Percentiles rank a stretch among this genome's conserved stretches.
phyloP scores from a whole-genome alignment of 1,140 invertebrate genomes.

The Streblospio benedicti region DNA sequence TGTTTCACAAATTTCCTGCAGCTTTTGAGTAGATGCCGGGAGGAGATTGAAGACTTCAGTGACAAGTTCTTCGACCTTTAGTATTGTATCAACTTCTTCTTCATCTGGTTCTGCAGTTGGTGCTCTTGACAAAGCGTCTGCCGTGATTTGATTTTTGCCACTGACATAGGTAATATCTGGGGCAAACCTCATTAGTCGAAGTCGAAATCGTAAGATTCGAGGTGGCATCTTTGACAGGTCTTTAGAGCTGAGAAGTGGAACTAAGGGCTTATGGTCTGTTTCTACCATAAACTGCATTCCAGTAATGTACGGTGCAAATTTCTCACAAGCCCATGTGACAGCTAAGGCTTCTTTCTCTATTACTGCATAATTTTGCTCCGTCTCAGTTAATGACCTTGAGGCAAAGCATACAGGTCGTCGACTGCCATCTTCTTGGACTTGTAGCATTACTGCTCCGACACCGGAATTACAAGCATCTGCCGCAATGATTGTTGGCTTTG shows the following conservation, averaged over 20 bases:
- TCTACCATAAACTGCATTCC: slow-evolving; percentile 29
- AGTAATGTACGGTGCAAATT: slow-evolving; percentile 45
- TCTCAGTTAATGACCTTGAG: slow-evolving; percentile 31
- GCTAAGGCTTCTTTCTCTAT: slow-evolving; percentile 48
- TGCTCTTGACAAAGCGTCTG: slow-evolving; percentile 10
- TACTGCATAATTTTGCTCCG: slow-evolving; percentile 40
- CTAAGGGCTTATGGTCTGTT: slow-evolving; percentile 41
- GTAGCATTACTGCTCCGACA: slow-evolving; percentile 22
- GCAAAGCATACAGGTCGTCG: slow-evolving; percentile 40
- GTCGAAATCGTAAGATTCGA: slow-evolving; percentile 6
- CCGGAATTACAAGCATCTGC: slow-evolving; percentile 17
- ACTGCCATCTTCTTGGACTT: slow-evolving; percentile 15
- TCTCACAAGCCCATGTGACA: slow-evolving; percentile 34
- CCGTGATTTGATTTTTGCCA: slow-evolving; percentile 13
- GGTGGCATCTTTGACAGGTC: slow-evolving; percentile 13
- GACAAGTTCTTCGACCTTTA: not conserved
- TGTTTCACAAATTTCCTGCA: not conserved
- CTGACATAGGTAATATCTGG: slow-evolving; percentile 10
- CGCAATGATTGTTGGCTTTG: slow-evolving; percentile 4
- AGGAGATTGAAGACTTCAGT: not conserved
- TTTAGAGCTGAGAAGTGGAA: slow-evolving; percentile 33
- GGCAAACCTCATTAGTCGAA: slow-evolving; percentile 9
- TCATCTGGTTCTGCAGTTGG: not conserved
- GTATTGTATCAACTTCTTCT: not conserved
- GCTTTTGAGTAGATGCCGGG: not conserved